A percentile compares a stretch with the other conserved stretches of the same genome.
phyloP scores from a whole-genome alignment of 2,888 invertebrate species.

The Seira ritae region DNA sequence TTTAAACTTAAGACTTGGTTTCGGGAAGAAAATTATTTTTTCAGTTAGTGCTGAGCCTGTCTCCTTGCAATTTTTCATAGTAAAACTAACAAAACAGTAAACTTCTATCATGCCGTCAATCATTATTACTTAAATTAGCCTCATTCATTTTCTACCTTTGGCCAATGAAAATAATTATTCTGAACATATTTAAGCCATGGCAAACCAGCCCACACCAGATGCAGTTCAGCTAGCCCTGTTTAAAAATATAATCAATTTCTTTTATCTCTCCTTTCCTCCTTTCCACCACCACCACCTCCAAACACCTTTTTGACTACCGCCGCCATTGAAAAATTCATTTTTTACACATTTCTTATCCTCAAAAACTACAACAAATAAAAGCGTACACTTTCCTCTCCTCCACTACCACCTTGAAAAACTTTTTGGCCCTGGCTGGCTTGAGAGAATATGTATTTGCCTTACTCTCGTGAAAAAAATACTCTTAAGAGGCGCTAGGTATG shows the following conservation, averaged over 20 bases:
- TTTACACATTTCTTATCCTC: neutral
- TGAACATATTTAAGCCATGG: neutral
- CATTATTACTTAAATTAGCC: conserved; percentile 12
- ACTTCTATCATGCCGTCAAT: conserved; percentile 44
- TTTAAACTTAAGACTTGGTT: too few species aligned
- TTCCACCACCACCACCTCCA: too few species aligned
- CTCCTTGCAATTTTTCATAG: too few species aligned
- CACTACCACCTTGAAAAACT: neutral
- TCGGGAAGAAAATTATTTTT: too few species aligned
- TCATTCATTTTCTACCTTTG: too few species aligned
- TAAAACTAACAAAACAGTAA: conserved; percentile 25
- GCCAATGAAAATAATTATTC: neutral
- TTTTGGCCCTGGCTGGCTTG: neutral
- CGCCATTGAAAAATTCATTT: conserved; percentile 10
- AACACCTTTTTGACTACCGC: too few species aligned
- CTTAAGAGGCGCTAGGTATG: too few species aligned
- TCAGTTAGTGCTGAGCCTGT: too few species aligned
- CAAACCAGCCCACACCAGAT: neutral
- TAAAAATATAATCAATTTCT: neutral
- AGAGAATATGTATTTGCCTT: conserved; percentile 5
- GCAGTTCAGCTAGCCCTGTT: neutral
- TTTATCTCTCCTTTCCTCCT: too few species aligned
- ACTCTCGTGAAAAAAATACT: conserved; percentile 18
- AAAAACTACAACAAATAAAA: neutral
- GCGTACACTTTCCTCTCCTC: neutral